Evolutionary conservation across 2,888 invertebrate genomes (phyloP).

Genomic region (Isotomurus palustris): DNA sequence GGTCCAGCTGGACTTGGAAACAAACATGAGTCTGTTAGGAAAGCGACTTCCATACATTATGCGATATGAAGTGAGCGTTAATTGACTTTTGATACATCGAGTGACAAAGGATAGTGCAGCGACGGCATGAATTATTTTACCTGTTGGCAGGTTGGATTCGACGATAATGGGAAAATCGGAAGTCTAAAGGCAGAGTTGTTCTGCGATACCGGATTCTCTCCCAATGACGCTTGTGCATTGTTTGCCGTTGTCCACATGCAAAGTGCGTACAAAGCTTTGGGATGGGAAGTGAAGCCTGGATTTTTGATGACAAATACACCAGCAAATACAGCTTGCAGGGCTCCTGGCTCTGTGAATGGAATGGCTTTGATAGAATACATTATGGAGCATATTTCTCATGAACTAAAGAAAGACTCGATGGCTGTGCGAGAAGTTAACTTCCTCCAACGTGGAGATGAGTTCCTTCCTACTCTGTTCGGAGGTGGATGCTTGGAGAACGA

Average conservation of each 20-base stretch:
- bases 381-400: constrained; percentile 52
- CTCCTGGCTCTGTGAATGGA: constrained; percentile 51
- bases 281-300: constrained; percentile 50
- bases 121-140: too few species aligned
- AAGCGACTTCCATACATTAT: constrained; percentile 60
- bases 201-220: constrained; percentile 48
- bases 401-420: constrained; percentile 49
- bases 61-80: constrained; percentile 59
- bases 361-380: constrained; percentile 51
- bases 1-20: constrained; percentile 65
- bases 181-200: constrained; percentile 48
- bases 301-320: constrained; percentile 49
- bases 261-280: constrained; percentile 48
- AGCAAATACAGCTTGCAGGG: constrained; percentile 49
- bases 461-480: constrained; percentile 14
- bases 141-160: constrained; percentile 47
- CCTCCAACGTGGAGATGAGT: constrained; percentile 18
- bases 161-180: constrained; percentile 48
- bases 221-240: constrained; percentile 44
- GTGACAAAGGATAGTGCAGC: too few species aligned
- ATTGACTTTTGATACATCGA: background rate
- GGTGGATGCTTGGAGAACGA: constrained; percentile 9
- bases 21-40: constrained; percentile 66
- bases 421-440: constrained; percentile 59
- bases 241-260: constrained; percentile 35